These are phyloP conservation scores for Polietes domitor DNA, from an alignment of 2,888 invertebrate genomes.

Conservation along the genomic window DNA sequence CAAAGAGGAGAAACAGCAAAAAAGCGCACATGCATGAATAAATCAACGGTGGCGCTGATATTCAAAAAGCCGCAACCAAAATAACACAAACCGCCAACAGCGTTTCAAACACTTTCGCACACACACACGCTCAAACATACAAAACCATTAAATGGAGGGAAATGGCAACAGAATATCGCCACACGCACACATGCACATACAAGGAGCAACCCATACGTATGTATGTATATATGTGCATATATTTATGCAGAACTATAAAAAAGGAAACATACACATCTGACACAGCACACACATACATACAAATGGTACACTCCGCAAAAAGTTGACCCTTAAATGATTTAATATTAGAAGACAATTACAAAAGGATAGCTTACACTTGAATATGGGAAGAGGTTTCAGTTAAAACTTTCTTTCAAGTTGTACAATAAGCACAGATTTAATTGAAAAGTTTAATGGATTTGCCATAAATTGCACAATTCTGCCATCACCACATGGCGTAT, in stretches of 20 bases:
- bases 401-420: no score
- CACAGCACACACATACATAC: neutral
- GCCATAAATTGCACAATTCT: no score
- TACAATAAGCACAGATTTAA: no score
- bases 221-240: no score
- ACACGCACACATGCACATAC: conserved; percentile 21
- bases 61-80: conserved; percentile 54
- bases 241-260: conserved; percentile 24
- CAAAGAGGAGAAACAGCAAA: conserved; percentile 25
- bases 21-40: conserved; percentile 46
- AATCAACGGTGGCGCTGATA: conserved; percentile 52
- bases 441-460: no score
- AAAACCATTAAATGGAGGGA: conserved; percentile 39
- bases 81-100: conserved; percentile 57
- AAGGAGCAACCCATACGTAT: no score
- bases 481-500: no score
- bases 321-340: no score
- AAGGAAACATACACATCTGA: neutral
- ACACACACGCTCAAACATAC: conserved; percentile 27
- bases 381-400: no score
- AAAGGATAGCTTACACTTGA: no score
- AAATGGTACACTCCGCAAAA: neutral
- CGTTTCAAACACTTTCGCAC: conserved; percentile 46
- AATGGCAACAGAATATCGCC: conserved; percentile 36
- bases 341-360: no score